Evolutionary conservation across 1,140 invertebrate species (phyloP).

Genomic region (Zaprionus kolodkinae): DNA sequence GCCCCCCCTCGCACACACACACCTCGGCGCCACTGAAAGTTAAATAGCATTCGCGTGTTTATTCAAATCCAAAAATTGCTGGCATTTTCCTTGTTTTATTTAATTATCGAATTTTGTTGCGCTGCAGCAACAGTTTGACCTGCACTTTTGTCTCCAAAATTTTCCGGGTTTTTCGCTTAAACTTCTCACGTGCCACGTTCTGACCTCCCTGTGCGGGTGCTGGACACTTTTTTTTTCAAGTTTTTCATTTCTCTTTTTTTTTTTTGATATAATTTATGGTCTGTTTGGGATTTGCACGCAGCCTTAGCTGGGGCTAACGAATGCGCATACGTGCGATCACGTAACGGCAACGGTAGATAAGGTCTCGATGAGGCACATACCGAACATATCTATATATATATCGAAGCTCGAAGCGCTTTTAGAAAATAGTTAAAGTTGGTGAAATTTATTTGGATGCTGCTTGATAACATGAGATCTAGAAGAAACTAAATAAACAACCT

Average conservation of each 20-base stretch:
- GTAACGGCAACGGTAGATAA: slow-evolving; percentile 49
- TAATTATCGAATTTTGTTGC: slow-evolving; percentile 72
- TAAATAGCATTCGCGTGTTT: slow-evolving; percentile 60
- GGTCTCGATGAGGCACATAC: neutral
- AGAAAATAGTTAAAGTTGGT: no score
- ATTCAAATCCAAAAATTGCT: slow-evolving; percentile 62
- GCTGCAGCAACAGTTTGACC: slow-evolving; percentile 67
- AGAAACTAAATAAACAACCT: no score
- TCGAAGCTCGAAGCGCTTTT: no score
- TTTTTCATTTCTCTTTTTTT: slow-evolving; percentile 30
- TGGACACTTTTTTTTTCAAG: slow-evolving; percentile 28
- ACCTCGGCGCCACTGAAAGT: slow-evolving; percentile 13
- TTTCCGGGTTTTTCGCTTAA: slow-evolving; percentile 40
- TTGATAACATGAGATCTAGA: no score
- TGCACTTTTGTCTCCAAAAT: slow-evolving; percentile 9
- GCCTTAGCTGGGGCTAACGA: slow-evolving; percentile 73
- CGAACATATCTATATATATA: no score
- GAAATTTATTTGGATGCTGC: no score
- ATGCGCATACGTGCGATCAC: slow-evolving; percentile 78
- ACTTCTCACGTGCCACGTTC: slow-evolving; percentile 54
- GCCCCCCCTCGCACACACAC: neutral
- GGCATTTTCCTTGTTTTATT: slow-evolving; percentile 64
- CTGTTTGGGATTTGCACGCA: slow-evolving; percentile 68
- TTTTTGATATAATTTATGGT: slow-evolving; percentile 71
- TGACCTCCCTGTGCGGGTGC: slow-evolving; percentile 49